phyloP scores from a whole-genome alignment of 1,140 invertebrate genomes.

The Araneus ventricosus region DNA sequence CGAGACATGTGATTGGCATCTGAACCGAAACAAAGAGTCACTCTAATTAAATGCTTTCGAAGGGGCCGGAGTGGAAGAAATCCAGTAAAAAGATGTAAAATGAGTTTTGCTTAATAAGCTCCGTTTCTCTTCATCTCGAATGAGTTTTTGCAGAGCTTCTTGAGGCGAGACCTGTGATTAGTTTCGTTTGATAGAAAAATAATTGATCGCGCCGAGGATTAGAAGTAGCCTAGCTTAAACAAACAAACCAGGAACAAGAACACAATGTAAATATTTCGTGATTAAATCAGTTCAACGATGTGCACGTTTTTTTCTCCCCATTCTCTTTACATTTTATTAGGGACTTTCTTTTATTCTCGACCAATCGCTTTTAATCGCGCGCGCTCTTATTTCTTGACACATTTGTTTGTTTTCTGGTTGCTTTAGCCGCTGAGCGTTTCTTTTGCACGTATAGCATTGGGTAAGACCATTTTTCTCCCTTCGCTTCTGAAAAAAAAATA shows the following conservation, averaged over 20 bases:
- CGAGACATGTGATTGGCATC: constrained; percentile 69
- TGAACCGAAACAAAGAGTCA: constrained; percentile 49
- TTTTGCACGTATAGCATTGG: constrained; percentile 41
- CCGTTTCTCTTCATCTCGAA: constrained; percentile 40
- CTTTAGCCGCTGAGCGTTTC: constrained; percentile 70
- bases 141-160: constrained; percentile 71
- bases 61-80: background rate
- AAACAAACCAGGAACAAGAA: constrained; percentile 73
- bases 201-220: constrained; percentile 70
- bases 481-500: constrained; percentile 42
- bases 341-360: constrained; percentile 69
- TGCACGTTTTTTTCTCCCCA: constrained; percentile 43
- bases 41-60: constrained; percentile 72
- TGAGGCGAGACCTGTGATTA: constrained; percentile 71
- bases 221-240: constrained; percentile 56
- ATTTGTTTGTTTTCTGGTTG: constrained; percentile 75
- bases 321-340: constrained; percentile 72
- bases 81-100: constrained; percentile 71
- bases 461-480: constrained; percentile 53
- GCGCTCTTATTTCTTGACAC: constrained; percentile 73
- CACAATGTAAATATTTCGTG: constrained; percentile 75
- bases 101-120: constrained; percentile 75
- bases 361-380: constrained; percentile 71
- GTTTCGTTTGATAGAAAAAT: constrained; percentile 75
- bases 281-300: constrained; percentile 72